Evolutionary conservation across 2,113 vertebrate species (phyloP).

Genomic region (Alligator mississippiensis): DNA sequence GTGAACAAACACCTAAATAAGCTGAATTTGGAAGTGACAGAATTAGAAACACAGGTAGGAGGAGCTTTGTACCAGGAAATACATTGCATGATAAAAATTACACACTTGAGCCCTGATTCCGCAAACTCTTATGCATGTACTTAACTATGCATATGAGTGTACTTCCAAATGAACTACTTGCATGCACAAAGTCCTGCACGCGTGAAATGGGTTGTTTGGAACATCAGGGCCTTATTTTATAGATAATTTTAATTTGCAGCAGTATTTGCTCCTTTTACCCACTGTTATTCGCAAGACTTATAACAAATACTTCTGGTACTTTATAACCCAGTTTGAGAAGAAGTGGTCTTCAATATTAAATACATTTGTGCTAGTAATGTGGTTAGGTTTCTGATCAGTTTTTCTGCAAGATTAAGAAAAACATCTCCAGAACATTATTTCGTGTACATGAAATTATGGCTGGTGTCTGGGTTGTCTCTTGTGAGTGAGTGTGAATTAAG

Average conservation of each 20-base stretch:
- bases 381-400: not conserved
- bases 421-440: not conserved
- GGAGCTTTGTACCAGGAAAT: no score
- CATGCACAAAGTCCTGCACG: no score
- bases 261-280: not conserved
- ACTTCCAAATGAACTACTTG: not conserved
- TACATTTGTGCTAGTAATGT: not conserved
- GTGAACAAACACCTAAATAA: conserved; percentile 92
- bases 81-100: not conserved
- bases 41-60: conserved; percentile 88
- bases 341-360: not conserved
- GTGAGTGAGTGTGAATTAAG: not conserved
- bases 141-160: not conserved
- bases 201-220: not conserved
- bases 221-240: not conserved
- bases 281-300: rapidly evolving
- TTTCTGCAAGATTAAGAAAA: not conserved
- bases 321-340: not conserved
- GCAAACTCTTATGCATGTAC: not conserved
- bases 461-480: not conserved
- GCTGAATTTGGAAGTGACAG: conserved; percentile 88
- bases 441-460: not conserved
- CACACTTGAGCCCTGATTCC: rapidly evolving
- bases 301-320: not conserved
- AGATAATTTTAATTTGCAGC: not conserved